phyloP scores from a whole-genome alignment of 2,797 vertebrate species.

The Lates japonicus region DNA sequence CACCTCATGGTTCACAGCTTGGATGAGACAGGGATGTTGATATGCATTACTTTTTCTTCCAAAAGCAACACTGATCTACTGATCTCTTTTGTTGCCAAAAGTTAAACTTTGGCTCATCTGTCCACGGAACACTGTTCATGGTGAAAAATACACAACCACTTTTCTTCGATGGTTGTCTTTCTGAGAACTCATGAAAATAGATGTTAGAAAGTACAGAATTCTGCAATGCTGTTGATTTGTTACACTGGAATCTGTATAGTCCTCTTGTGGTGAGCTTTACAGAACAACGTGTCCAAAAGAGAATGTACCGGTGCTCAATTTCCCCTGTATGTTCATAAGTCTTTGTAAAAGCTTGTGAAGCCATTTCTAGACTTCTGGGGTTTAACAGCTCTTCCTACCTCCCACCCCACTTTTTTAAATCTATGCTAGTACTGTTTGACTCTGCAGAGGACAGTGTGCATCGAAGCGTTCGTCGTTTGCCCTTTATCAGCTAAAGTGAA shows the following conservation, averaged over 20 bases:
- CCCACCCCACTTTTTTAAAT: too few species aligned
- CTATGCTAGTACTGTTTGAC: too few species aligned
- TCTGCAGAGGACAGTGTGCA: too few species aligned
- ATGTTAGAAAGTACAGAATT: slow-evolving; percentile 2
- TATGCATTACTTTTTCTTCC: background rate
- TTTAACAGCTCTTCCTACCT: background rate
- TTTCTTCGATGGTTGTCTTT: slow-evolving; percentile 3
- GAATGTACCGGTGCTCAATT: slow-evolving; percentile 1
- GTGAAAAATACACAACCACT: slow-evolving; percentile 10
- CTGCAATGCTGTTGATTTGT: slow-evolving; percentile 28
- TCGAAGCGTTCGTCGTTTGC: too few species aligned
- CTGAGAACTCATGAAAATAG: background rate
- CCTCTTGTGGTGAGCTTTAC: slow-evolving; percentile 2
- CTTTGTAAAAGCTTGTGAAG: background rate
- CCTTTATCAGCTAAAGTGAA: too few species aligned
- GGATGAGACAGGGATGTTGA: background rate
- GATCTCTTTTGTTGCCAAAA: background rate
- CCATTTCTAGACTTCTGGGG: background rate
- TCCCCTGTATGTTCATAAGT: background rate
- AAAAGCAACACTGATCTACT: background rate
- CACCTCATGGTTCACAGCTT: background rate
- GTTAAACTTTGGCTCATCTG: slow-evolving; percentile 8
- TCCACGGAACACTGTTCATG: background rate
- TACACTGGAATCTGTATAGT: slow-evolving; percentile 21
- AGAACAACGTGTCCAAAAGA: slow-evolving; percentile 1